Conservation (phyloP, 2,113 vertebrate genomes). For the Rhagologus leucostigma region DNA sequence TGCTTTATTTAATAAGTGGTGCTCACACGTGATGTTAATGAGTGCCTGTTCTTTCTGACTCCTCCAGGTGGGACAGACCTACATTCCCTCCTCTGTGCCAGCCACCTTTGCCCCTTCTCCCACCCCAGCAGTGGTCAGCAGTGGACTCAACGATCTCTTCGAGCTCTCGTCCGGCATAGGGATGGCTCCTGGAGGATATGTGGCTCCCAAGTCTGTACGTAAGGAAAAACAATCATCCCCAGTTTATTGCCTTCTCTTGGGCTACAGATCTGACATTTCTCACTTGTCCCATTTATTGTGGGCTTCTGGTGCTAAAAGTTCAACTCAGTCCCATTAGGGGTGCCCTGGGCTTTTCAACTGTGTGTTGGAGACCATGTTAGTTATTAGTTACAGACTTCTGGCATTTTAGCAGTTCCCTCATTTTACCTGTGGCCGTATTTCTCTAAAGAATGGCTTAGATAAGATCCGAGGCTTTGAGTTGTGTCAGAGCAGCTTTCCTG, state of each 20-base stretch:
- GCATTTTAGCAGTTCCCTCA: neutral
- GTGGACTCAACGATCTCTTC: slow-evolving; percentile 94
- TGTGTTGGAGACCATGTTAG: neutral
- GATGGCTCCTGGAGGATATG: slow-evolving; percentile 88
- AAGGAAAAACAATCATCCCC: neutral
- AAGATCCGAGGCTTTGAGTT: neutral
- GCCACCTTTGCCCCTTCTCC: slow-evolving; percentile 95
- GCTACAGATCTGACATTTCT: neutral
- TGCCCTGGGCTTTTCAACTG: neutral
- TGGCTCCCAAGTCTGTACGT: slow-evolving; percentile 89
- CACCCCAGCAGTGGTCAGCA: slow-evolving; percentile 89
- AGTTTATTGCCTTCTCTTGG: neutral
- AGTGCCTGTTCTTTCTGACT: neutral
- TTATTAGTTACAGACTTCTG: neutral
- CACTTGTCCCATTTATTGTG: neutral
- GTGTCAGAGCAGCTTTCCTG: neutral
- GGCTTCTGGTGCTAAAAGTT: neutral
- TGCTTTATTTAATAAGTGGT: slow-evolving; percentile 7
- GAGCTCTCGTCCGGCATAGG: slow-evolving; percentile 94
- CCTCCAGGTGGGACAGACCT: slow-evolving; percentile 94
- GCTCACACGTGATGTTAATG: neutral
- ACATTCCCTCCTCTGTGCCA: slow-evolving; percentile 92
- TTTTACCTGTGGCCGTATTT: neutral
- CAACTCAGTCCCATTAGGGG: neutral
- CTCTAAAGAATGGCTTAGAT: neutral